Base-by-base conservation (phyloP, 1,140 invertebrate species). In the Tachypleus tridentatus region DNA sequence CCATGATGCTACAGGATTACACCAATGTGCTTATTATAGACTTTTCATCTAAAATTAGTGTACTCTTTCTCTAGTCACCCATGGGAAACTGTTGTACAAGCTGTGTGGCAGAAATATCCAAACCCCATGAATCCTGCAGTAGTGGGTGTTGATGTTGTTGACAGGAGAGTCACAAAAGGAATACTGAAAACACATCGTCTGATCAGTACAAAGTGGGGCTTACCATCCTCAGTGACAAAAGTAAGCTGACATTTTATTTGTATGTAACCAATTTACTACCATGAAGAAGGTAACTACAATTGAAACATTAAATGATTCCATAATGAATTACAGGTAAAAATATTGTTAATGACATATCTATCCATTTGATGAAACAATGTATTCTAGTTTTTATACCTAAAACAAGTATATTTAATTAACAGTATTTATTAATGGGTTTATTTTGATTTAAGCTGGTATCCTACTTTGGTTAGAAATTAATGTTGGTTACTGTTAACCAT, bases 101-200 rank as follows among this genome's bases (percentile, higher is more conserved):
- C 96, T 72, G 93, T 93, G 74, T 96, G 92, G 87, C 83, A 91
- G 70, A 99, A 99, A 80, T 99, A 99, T 79, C 97, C 97, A n/a
- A 99, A 99, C 80, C 96, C 96, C 48, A 90, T 96, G 81, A 98
- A 95, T 75, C 86, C 91, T 58, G 87, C 89, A 59, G 92, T 99
- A 9, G 86, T 93, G 68, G 93, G 91, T 4, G 93, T 94, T 49
- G 97, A 99, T 82, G 92, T 98, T 6, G 84, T 99, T 9, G 91
- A 98, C 72, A 83, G 97, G 63, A 84, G 85, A 78, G 86, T 99
- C 7, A 84, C 87, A 29, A 71, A 77, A 58, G 93, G 95, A 63
- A 84, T 93, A 57, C 79, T 98, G 59, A 84, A 88, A 73, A 91
- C 92, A 54, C 93, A 98, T 74, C 83, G 97, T 72, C 81, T 99